phyloP scores from a whole-genome alignment of 2,113 vertebrate species.

The Cebus imitator region DNA sequence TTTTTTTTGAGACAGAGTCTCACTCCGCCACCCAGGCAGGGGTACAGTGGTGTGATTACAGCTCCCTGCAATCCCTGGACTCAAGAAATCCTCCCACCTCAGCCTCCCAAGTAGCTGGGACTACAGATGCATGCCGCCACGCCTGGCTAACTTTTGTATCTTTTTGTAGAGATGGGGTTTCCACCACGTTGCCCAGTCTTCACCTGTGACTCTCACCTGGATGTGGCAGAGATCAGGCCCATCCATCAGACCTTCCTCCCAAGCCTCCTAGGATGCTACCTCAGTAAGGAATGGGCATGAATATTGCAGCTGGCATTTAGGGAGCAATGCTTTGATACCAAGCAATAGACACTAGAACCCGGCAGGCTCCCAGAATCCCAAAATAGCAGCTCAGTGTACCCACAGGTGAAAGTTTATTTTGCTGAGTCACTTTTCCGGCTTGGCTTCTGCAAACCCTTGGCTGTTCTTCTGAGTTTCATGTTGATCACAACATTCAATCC shows the following conservation, averaged over 20 bases:
- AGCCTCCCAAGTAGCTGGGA: no score
- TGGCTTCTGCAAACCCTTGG: neutral
- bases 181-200: no score
- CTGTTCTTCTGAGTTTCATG: neutral
- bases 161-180: no score
- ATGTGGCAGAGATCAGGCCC: neutral
- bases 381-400: neutral
- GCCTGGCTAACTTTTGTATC: no score
- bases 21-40: no score
- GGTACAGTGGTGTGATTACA: no score
- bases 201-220: neutral
- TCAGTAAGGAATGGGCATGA: neutral
- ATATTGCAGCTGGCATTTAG: neutral
- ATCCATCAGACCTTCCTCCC: neutral
- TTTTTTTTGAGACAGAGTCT: no score
- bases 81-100: no score
- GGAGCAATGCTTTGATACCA: neutral
- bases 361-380: neutral
- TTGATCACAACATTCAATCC: neutral
- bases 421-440: conserved; percentile 8
- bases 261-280: neutral
- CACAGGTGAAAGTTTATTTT: neutral
- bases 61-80: no score
- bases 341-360: neutral
- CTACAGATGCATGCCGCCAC: no score